phyloP scores from a whole-genome alignment of 2,888 invertebrate genomes.

The Perizoma affinitatum region DNA sequence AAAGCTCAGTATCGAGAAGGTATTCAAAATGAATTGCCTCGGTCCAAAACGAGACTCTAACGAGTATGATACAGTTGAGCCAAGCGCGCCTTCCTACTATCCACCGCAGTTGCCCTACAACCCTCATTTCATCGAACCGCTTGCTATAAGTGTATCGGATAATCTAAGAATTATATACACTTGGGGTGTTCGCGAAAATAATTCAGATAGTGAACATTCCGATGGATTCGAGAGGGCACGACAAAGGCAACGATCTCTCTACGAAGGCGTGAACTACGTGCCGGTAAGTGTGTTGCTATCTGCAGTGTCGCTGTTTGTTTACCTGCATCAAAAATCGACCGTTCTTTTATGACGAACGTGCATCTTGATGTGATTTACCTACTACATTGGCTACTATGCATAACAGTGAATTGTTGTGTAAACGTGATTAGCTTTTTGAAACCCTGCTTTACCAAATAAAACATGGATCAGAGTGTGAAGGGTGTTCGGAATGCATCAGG shows the following conservation, averaged over 20 bases:
- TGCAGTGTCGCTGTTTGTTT: slow-evolving; percentile 45
- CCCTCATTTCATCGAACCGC: slow-evolving; percentile 63
- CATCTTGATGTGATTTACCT: slow-evolving; percentile 33
- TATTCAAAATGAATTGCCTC: slow-evolving; percentile 68
- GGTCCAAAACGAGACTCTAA: slow-evolving; percentile 54
- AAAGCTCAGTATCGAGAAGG: slow-evolving; percentile 1
- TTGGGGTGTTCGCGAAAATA: slow-evolving; percentile 50
- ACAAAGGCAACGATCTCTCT: slow-evolving; percentile 67
- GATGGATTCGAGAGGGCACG: slow-evolving; percentile 60
- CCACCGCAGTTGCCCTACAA: slow-evolving; percentile 72
- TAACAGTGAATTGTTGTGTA: slow-evolving; percentile 42
- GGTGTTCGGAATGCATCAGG: slow-evolving; percentile 74
- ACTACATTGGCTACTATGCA: slow-evolving; percentile 28
- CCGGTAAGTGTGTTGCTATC: slow-evolving; percentile 69
- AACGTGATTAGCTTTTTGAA: slow-evolving; percentile 37
- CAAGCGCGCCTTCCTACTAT: slow-evolving; percentile 64
- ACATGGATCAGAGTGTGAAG: slow-evolving; percentile 67
- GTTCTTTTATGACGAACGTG: slow-evolving; percentile 30
- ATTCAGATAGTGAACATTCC: slow-evolving; percentile 18
- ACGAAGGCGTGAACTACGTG: slow-evolving; percentile 78
- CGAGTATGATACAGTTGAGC: slow-evolving; percentile 56
- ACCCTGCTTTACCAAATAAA: slow-evolving; percentile 54
- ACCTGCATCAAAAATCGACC: slow-evolving; percentile 35
- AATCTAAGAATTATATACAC: slow-evolving; percentile 46
- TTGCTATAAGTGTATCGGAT: slow-evolving; percentile 40